Base-by-base conservation (phyloP, 1,140 invertebrate genomes). In the Papilio helenus region DNA sequence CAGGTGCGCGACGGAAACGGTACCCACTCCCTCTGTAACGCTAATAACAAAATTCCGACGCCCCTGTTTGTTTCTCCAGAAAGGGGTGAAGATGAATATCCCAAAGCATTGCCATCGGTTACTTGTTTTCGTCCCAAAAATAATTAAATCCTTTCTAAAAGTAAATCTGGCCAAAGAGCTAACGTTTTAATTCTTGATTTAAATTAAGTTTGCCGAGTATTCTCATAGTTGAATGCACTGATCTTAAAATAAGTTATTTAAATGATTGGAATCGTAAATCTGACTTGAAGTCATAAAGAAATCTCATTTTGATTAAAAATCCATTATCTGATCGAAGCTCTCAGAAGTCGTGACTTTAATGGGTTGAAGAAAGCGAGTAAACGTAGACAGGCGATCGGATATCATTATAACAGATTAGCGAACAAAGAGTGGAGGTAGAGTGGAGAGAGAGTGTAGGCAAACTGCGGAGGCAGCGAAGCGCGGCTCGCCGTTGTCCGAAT, bases 11-110 rank as follows among this genome's bases (percentile, higher is more conserved):
- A 92, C 91, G 91, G 89, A 84, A 89, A 82, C 88, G 84, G 86
- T 87, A 87, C 86, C 89, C 87, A 91, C 86, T 88, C 86, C 89
- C 89, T 89, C 89, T 88, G 90, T 90, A 90, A 92, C 89, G 90
- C 90, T 93, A 94, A 94, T 94, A 94, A 94, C 93, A 90, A 94
- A 93, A 94, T 94, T 94, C 93, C 93, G 85, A 89, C 88, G 88
- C 87, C 88, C 87, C 89, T 92, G 90, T 94, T 93, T 93, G 89
- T 92, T 90, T 86, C 90, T 88, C 86, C 81, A 84, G 89, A 88
- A 89, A 93, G 89, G 92, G 92, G 91, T 92, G 91, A 92, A 93
- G 90, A 93, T 92, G 89, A 90, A 93, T 93, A 92, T 90, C 88
- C 85, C 81, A 85, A 81, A 89, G 84, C 84, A 86, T 86, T 86